Evolutionary conservation across 64 coral and sea anemone genomes (phyloP).

Genomic region (Montipora cactus): DNA sequence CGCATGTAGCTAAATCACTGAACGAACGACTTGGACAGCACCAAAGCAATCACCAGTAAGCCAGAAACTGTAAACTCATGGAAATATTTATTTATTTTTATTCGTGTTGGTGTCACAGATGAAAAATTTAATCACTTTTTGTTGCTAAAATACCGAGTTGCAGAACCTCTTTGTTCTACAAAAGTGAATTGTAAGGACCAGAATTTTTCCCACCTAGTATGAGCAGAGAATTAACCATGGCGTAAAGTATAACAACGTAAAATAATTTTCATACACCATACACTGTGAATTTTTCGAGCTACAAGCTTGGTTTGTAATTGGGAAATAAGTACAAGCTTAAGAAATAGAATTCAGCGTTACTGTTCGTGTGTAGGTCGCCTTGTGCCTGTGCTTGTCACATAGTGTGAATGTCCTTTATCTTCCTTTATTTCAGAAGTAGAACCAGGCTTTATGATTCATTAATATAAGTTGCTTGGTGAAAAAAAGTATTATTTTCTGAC

Average conservation of each 20-base stretch:
- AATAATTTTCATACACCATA: neutral
- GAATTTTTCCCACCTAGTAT: neutral
- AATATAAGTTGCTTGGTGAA: neutral
- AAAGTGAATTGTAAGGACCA: neutral
- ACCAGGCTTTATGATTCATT: neutral
- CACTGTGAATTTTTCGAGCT: neutral
- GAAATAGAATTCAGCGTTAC: neutral
- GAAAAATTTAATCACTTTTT: slow-evolving; percentile 12
- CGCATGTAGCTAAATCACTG: neutral
- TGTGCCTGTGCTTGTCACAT: too few relatives aligned
- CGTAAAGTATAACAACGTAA: neutral
- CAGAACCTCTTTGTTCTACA: neutral
- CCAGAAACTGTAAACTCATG: slow-evolving; percentile 9
- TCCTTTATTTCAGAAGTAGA: neutral
- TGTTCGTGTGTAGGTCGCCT: neutral
- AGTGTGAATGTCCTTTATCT: neutral
- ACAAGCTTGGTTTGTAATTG: neutral
- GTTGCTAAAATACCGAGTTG: neutral
- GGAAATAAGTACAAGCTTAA: neutral
- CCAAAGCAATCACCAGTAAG: neutral
- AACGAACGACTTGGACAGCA: neutral
- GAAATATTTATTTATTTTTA: slow-evolving; percentile 15
- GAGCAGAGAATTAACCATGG: neutral
- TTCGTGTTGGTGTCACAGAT: slow-evolving; percentile 16
- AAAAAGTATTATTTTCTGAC: neutral